Evolutionary conservation across 1,140 invertebrate genomes (phyloP).

Genomic region (Anoplolepis gracilipes): DNA sequence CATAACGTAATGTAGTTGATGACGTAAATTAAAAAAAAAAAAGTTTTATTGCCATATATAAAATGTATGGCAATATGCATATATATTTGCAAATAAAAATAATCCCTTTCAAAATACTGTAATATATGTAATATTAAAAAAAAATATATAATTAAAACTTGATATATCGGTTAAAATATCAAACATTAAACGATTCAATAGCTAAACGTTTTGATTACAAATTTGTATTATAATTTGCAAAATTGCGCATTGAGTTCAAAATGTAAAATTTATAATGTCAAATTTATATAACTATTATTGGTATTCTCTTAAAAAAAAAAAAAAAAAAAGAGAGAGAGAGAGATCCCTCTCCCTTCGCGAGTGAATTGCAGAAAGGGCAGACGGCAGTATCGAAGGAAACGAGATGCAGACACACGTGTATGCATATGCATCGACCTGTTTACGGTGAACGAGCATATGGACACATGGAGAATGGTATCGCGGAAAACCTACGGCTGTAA

Average conservation of each 20-base stretch:
- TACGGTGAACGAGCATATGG: conserved; percentile 74
- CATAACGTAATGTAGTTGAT: not conserved
- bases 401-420: conserved; percentile 41
- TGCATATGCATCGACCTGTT: conserved; percentile 73
- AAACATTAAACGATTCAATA: not conserved
- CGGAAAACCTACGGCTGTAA: conserved; percentile 52
- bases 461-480: conserved; percentile 54
- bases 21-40: not conserved
- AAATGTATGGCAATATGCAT: not conserved
- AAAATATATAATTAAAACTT: not conserved
- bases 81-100: not conserved
- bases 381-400: conserved; percentile 38
- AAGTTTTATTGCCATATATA: not conserved
- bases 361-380: conserved; percentile 4
- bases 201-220: not conserved
- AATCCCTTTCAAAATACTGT: not conserved
- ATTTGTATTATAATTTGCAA: not conserved
- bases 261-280: conserved; percentile 20
- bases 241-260: not conserved
- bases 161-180: not conserved
- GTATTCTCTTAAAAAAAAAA: conserved; percentile 30
- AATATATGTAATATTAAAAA: not conserved
- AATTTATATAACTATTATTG: conserved; percentile 53
- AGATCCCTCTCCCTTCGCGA: not conserved
- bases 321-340: no score